Conservation (phyloP, 2,113 vertebrate genomes). For the Nerophis ophidion region DNA sequence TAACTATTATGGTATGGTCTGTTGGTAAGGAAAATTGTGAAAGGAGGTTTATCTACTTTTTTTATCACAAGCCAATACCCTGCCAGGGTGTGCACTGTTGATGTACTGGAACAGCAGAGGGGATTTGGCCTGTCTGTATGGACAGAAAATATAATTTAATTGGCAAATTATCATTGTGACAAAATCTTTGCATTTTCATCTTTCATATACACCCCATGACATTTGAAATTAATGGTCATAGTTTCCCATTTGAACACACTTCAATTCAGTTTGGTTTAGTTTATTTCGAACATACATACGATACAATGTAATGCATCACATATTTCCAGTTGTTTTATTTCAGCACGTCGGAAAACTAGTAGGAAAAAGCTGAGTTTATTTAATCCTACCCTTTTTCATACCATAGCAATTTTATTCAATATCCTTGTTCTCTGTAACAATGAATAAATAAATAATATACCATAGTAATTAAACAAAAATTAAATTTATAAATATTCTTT, state of each 20-base stretch:
- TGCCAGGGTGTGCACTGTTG: conserved; percentile 42
- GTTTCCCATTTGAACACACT: not conserved
- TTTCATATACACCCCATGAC: conserved; percentile 5
- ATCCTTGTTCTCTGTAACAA: too few species aligned
- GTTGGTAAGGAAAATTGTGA: conserved; percentile 8
- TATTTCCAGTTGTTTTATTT: too few species aligned
- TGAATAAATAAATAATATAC: too few species aligned
- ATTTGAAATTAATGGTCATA: not conserved
- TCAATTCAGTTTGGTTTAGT: not conserved
- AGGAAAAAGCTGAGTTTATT: too few species aligned
- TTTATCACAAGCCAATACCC: conserved; percentile 17
- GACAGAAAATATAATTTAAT: conserved; percentile 38
- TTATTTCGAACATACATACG: too few species aligned
- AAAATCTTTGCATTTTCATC: conserved; percentile 24
- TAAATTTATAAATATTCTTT: too few species aligned
- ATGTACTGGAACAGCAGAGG: conserved; percentile 39
- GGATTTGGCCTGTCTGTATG: conserved; percentile 32
- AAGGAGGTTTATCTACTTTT: conserved; percentile 7
- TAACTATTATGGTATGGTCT: not conserved
- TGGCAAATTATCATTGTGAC: conserved; percentile 38
- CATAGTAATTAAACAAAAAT: too few species aligned
- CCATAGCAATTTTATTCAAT: too few species aligned
- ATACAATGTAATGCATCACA: too few species aligned
- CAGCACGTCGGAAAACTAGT: too few species aligned
- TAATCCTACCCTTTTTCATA: too few species aligned